A percentile compares a stretch with the other conserved stretches of the same genome.
These are phyloP conservation scores for Amphibalanus amphitrite DNA, from an alignment of 1,140 invertebrate genomes.

Conservation along the genomic window DNA sequence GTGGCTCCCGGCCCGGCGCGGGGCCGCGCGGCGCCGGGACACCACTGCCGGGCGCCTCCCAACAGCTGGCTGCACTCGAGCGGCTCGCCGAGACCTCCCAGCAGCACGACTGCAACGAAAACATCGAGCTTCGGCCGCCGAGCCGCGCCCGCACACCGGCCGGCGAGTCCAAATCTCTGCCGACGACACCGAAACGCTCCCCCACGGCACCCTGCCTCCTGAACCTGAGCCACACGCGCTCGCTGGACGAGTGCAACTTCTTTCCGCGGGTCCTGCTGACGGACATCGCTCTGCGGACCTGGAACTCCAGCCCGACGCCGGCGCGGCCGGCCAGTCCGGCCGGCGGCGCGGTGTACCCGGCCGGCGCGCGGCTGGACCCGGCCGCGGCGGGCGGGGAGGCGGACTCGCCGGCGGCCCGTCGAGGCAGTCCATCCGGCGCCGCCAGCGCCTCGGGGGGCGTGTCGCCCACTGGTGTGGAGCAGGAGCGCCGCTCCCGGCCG, in stretches of 20 bases:
- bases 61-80: not conserved
- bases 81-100: not conserved
- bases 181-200: not conserved
- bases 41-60: not conserved
- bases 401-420: no score
- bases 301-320: no score
- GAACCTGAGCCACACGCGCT: not conserved
- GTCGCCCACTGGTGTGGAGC: not conserved
- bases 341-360: not conserved
- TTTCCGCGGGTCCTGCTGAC: not conserved
- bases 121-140: not conserved
- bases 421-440: not conserved
- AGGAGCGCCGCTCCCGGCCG: no score
- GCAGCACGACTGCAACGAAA: not conserved
- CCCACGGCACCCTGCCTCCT: no score
- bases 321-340: no score
- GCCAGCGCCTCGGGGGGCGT: not conserved
- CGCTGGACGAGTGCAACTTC: not conserved
- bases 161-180: not conserved
- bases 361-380: not conserved
- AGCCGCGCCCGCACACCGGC: not conserved
- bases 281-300: not conserved
- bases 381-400: no score
- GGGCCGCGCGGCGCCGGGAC: no score
- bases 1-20: no score